Evolutionary conservation across 2,888 invertebrate species (phyloP), one percentile per base, ranked within the genome.

Genomic region (Eristalinus aeneus): DNA sequence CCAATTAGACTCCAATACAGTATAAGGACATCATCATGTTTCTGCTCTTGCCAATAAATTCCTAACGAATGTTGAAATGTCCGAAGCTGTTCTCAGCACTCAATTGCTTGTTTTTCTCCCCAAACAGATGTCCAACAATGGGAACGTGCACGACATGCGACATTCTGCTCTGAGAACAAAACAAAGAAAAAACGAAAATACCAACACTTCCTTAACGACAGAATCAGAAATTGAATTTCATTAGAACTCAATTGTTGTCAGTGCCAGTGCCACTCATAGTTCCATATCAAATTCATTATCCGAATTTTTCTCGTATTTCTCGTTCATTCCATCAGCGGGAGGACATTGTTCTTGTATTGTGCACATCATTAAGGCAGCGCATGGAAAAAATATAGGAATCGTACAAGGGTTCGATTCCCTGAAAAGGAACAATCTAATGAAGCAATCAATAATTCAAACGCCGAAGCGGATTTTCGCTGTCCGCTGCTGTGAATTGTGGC

Each of bases 191-290:
- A 27, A 2, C 27, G 5, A 27, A 27, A n/a, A n/a, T n/a, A n/a
- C n/a, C n/a, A n/a, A n/a, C n/a, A n/a, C n/a, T n/a, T n/a, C n/a
- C n/a, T n/a, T n/a, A n/a, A 27, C 27, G 27, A 8, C 16, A 53
- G 31, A 65, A 46, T 39, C 27, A 46, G 23, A 65, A 71, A 60
- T 71, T 60, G 58, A 60, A 36, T 58, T 60, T 71, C 39, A 71
- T 58, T 69, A 32, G 58, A 58, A 34, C 31, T 58, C 36, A 16
- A 36, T 58, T 69, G 69, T 69, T 69, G 69, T 36, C 46, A 46
- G 46, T 8, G 8, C 46, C 69, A 69, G 27, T 36, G 61, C 61
- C 46, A 46, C n/a, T 60, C 58, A n/a, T 22, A 61, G 16, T 16
- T 16, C 46, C 16, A n/a, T 46, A 46, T 16, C 16, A 46, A 46